Evolutionary conservation across 2,113 vertebrate species (phyloP).

Genomic region (Passer domesticus): DNA sequence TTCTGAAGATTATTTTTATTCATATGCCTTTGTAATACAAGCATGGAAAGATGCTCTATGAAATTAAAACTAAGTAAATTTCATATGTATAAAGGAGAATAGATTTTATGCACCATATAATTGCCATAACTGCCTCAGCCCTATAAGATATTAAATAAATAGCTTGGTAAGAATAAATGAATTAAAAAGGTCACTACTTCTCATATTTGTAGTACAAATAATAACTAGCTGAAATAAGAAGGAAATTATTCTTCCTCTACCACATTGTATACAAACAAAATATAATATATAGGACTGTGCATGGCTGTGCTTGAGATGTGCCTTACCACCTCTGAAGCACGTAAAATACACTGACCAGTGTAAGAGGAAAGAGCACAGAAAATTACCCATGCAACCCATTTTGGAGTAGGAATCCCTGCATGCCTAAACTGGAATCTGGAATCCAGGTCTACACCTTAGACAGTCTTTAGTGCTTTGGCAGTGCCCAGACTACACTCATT

Average conservation of each 20-base stretch:
- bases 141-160: conserved; percentile 39
- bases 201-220: conserved; percentile 19
- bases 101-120: conserved; percentile 45
- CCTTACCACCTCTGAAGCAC: not conserved
- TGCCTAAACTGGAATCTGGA: not conserved
- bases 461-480: not conserved
- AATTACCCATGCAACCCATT: not conserved
- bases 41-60: not conserved
- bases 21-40: not conserved
- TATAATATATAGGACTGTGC: not conserved
- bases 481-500: not conserved
- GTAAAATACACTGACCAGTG: not conserved
- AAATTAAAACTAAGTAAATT: conserved; percentile 53
- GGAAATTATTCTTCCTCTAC: conserved; percentile 23
- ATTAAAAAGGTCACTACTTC: conserved; percentile 32
- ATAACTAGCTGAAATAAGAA: conserved; percentile 20
- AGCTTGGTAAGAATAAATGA: conserved; percentile 44
- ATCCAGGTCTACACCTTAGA: not conserved
- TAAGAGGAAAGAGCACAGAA: not conserved
- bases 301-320: not conserved
- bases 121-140: conserved; percentile 38
- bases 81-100: conserved; percentile 12
- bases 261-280: not conserved
- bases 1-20: not conserved
- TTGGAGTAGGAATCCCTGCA: not conserved